Evolutionary conservation across 2,113 vertebrate species (phyloP), one percentile per base, ranked within the genome.

Genomic region (Pavo muticus): DNA sequence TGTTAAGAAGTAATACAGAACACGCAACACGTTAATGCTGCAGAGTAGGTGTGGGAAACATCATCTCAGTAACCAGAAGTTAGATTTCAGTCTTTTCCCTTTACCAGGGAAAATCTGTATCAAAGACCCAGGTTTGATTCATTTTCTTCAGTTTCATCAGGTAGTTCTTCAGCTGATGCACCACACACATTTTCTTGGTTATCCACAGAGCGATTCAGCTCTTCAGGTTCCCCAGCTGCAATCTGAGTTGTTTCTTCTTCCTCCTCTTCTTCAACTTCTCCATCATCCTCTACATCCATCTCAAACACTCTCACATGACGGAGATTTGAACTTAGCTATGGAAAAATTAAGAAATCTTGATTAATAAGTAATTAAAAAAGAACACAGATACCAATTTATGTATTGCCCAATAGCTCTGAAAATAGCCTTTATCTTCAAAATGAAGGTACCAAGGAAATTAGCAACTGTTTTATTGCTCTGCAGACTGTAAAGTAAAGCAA

Each of bases 221-320:
- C 97, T 27, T 91, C 96, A 8, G 97, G 94, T 32, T 98, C 98
- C 20, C 73, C 39, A 44, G 93, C 69, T 72, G 94, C 91, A n/a
- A 42, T 42, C 4, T 88, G 60, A 47, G 81, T 76, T 29, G 73
- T 35, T 88, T 97, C 96, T 30, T 99, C 98, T 48, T 99, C 99
- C 1, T 98, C 98, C 32, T 98, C 98, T 54, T 98, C 98, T 10
- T 98, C 98, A 5, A 92, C 97, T 57, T 99, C 99, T 78, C 99
- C 98, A 25, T 99, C 99, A 47, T 99, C 99, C 87, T 99, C 99
- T 9, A 99, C 99, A 61, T 99, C 99, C 99, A 99, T 99, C 96
- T 99, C 99, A 96, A 99, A 99, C 39, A 99, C 99, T 47, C 99
- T 97, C 60, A 99, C 97, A 0, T 99, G 99, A 76, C 99, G 98